Evolutionary conservation across 2,888 invertebrate species (phyloP), one percentile per base, ranked within the genome.

Genomic region (Apomyelois bistriatella): DNA sequence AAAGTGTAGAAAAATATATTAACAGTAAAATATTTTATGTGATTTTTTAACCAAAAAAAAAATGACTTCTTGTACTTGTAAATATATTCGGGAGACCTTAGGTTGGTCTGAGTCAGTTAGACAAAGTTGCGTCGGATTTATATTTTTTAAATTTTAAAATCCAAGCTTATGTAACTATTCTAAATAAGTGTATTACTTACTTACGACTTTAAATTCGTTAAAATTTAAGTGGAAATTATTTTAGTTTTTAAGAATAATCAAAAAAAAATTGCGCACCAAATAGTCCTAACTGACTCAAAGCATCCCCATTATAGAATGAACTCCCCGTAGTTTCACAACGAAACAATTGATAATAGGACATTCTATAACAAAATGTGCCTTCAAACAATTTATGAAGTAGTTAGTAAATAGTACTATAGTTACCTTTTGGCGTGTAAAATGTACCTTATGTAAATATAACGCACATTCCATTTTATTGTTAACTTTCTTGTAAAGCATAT

Each of bases 1-100:
- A 74, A 74, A 76, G 76, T 79, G 72, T 85, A 85, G 79, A 72
- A 71, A 60, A 68, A 64, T 78, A 80, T 82, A 81, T 85, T 85
- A 83, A 82, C 80, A 79, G 64, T 85, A 85, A 76, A 72, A 76
- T 80, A 82, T 76, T 82, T 79, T 75, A 83, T 86, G 89, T 89
- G 88, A 89, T 89, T 85, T 80, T 85, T 80, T 75, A 86, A 87
- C 86, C 87, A 86, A 88, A 88, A 87, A 85, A 72, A 78, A 71
- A 77, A 70, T 72, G 61, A 82, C 78, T 76, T 79, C 81, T 55
- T 46, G 70, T 70, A 70, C 73, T 76, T 74, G 79, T 81, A 79
- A 78, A 81, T 81, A 80, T 46, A 16, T 32, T 15, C 13, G 30
- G 30, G 30, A 30, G 22, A 42, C n/a, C 42, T 22, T 7, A 8